Conservation (phyloP, 1,140 invertebrate genomes). For the Orchesella cincta region DNA sequence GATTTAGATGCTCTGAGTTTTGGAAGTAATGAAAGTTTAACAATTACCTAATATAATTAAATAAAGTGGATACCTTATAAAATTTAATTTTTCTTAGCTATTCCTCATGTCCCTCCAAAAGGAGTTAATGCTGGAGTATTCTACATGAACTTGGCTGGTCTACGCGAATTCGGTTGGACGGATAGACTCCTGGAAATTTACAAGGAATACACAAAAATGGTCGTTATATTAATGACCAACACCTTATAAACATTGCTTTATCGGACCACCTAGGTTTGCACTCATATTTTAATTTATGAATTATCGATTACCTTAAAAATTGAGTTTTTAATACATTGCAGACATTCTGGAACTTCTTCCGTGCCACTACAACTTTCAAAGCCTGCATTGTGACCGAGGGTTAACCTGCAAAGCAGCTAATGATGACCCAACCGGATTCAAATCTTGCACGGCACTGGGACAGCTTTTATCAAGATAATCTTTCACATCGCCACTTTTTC, state of each 20-base stretch:
- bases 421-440: background rate
- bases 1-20: too few relatives aligned
- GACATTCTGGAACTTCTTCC: background rate
- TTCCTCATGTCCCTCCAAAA: conserved; percentile 6
- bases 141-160: background rate
- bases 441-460: background rate
- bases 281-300: too few relatives aligned
- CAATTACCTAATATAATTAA: too few relatives aligned
- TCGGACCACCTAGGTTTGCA: background rate
- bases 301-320: too few relatives aligned
- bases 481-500: too few relatives aligned
- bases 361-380: conserved; percentile 11
- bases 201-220: too few relatives aligned
- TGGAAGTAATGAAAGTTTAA: too few relatives aligned
- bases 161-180: background rate
- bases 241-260: background rate
- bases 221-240: background rate
- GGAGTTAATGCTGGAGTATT: conserved; percentile 3
- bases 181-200: background rate
- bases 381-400: conserved; percentile 4
- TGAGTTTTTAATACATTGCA: too few relatives aligned
- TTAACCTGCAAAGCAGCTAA: background rate
- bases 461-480: too few relatives aligned
- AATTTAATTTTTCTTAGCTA: too few relatives aligned
- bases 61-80: too few relatives aligned